Conservation (phyloP, 2,888 invertebrate genomes). For the Aspidiotus rigidus region DNA sequence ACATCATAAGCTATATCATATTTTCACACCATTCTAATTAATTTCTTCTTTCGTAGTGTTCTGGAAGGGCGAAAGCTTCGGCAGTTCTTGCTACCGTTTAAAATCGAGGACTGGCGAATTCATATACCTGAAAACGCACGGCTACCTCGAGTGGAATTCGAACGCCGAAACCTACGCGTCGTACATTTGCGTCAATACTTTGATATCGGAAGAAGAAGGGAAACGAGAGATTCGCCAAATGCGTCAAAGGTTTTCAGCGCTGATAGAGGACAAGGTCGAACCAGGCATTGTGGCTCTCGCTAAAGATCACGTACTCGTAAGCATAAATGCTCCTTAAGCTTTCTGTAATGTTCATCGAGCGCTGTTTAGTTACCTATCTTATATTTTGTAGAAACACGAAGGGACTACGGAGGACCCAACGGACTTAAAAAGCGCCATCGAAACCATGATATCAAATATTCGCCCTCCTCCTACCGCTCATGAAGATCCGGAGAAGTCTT, state of each 20-base stretch:
- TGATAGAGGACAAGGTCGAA: slow-evolving; percentile 36
- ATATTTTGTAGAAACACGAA: slow-evolving; percentile 34
- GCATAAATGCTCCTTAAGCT: slow-evolving; percentile 3
- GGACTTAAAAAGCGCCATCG: slow-evolving; percentile 60
- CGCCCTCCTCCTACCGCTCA: slow-evolving; percentile 41
- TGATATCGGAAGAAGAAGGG: slow-evolving; percentile 64
- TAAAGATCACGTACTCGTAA: slow-evolving; percentile 18
- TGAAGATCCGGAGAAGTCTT: slow-evolving; percentile 39
- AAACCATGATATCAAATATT: slow-evolving; percentile 53
- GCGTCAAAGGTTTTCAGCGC: slow-evolving; percentile 62
- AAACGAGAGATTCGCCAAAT: slow-evolving; percentile 62
- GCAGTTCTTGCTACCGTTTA: slow-evolving; percentile 76
- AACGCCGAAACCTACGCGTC: slow-evolving; percentile 62
- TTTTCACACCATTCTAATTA: background rate
- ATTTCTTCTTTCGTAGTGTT: slow-evolving; percentile 55
- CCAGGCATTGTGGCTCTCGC: slow-evolving; percentile 34
- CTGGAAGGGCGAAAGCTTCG: slow-evolving; percentile 70
- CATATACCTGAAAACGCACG: slow-evolving; percentile 73
- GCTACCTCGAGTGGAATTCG: slow-evolving; percentile 72
- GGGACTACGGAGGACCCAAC: slow-evolving; percentile 59
- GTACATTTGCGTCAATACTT: slow-evolving; percentile 76
- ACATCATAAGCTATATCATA: background rate
- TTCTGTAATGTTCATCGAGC: background rate
- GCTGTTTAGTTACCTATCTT: background rate
- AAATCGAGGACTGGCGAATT: slow-evolving; percentile 72